Evolutionary conservation across 2,113 vertebrate species (phyloP).

Genomic region (Puntigrus tetrazona): DNA sequence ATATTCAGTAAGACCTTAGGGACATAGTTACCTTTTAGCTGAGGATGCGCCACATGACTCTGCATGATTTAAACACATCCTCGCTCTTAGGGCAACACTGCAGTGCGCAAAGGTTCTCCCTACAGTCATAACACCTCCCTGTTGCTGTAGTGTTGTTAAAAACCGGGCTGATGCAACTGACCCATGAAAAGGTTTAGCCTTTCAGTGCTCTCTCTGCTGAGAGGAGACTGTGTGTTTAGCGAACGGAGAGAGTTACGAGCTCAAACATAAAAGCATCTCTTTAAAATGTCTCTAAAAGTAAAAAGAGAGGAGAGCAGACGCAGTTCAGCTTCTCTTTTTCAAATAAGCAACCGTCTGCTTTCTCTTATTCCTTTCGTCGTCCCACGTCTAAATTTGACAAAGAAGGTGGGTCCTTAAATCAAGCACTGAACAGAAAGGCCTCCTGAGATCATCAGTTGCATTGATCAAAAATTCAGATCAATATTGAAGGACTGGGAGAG

Average conservation of each 20-base stretch:
- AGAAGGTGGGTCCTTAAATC: neutral
- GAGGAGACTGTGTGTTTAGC: neutral
- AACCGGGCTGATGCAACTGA: conserved; percentile 32
- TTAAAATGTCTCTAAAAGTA: neutral
- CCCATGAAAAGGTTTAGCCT: neutral
- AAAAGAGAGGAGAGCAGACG: neutral
- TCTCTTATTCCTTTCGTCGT: neutral
- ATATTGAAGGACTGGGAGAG: conserved; percentile 6
- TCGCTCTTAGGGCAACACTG: conserved; percentile 17
- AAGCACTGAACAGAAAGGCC: neutral
- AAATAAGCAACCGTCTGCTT: neutral
- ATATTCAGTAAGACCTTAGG: neutral
- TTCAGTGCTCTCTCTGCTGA: neutral
- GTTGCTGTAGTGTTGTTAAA: conserved; percentile 40
- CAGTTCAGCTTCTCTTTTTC: neutral
- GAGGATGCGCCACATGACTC: conserved; percentile 19
- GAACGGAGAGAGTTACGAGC: neutral
- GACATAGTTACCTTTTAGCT: neutral
- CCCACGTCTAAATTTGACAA: neutral
- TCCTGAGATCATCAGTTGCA: conserved; percentile 19
- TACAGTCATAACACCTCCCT: conserved; percentile 29
- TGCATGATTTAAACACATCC: conserved; percentile 22
- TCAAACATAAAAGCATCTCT: neutral
- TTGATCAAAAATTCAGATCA: conserved; percentile 26
- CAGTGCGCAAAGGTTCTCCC: conserved; percentile 46